phyloP scores from a whole-genome alignment of 2,888 invertebrate genomes.

The Scaptomyza tumidula region DNA sequence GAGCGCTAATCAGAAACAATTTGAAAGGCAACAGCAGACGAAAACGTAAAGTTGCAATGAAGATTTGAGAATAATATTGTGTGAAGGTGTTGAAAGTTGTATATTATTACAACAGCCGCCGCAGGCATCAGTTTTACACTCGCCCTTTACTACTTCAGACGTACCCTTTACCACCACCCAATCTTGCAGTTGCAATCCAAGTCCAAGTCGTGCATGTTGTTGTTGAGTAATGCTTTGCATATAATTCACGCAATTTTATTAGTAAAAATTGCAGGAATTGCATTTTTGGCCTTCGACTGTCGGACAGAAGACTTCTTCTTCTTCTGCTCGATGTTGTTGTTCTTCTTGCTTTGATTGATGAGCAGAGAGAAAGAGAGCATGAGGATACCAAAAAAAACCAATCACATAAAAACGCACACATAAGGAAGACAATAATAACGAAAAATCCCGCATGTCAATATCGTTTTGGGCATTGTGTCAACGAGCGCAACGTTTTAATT shows the following conservation, averaged over 20 bases:
- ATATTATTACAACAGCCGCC: slow-evolving; percentile 46
- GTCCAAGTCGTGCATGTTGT: slow-evolving; percentile 19
- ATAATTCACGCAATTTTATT: slow-evolving; percentile 78
- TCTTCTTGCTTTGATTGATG: slow-evolving; percentile 63
- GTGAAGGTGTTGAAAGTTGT: slow-evolving; percentile 78
- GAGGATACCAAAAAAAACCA: slow-evolving; percentile 11
- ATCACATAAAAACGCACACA: slow-evolving; percentile 21
- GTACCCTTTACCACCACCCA: neutral
- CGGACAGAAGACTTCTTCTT: slow-evolving; percentile 4
- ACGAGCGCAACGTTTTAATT: slow-evolving; percentile 77
- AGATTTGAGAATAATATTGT: slow-evolving; percentile 51
- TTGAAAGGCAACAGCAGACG: slow-evolving; percentile 34
- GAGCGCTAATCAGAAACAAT: slow-evolving; percentile 71
- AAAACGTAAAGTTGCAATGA: slow-evolving; percentile 39
- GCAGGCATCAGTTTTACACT: slow-evolving; percentile 42
- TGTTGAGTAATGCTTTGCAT: slow-evolving; percentile 68
- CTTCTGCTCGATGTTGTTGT: slow-evolving; percentile 18
- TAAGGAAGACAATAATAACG: neutral
- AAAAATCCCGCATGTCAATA: slow-evolving; percentile 62
- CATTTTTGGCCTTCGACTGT: slow-evolving; percentile 56
- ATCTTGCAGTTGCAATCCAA: slow-evolving; percentile 14
- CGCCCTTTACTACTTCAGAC: neutral
- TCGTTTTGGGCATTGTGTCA: slow-evolving; percentile 70
- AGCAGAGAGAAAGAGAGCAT: slow-evolving; percentile 4
- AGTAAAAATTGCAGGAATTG: slow-evolving; percentile 58